These are phyloP conservation scores for Enteromius afrohamiltoni DNA, from an alignment of 2,797 vertebrate genomes.

Conservation along the genomic window DNA sequence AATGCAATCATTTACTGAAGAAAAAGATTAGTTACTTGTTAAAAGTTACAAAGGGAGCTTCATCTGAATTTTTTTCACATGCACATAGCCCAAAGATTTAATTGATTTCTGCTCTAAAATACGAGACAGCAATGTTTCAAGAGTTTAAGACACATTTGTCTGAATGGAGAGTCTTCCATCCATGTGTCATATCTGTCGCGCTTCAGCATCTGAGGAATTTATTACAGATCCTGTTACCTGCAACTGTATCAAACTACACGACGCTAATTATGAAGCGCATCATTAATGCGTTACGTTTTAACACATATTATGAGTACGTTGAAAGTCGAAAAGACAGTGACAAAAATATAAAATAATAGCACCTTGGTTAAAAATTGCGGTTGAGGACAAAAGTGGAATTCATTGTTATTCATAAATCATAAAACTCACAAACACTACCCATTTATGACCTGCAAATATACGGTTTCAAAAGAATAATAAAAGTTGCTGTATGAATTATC, in stretches of 20 bases:
- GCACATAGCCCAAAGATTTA: neutral
- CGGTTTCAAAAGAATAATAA: neutral
- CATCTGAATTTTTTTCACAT: too few relatives aligned
- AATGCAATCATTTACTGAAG: too few relatives aligned
- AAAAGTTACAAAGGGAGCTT: too few relatives aligned
- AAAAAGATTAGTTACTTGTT: too few relatives aligned
- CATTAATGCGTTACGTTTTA: neutral
- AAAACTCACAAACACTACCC: neutral
- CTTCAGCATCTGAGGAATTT: slow-evolving; percentile 21
- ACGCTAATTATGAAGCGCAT: neutral
- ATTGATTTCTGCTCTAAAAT: neutral
- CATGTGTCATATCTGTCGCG: neutral
- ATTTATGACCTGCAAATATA: neutral
- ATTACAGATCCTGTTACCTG: slow-evolving; percentile 37
- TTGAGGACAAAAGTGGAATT: neutral
- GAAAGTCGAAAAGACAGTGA: too few relatives aligned
- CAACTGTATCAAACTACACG: neutral
- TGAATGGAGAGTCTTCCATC: neutral
- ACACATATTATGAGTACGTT: neutral
- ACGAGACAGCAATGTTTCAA: neutral
- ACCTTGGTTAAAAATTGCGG: neutral
- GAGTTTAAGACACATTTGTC: neutral
- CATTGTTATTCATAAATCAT: neutral
- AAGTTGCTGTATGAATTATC: neutral
- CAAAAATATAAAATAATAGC: neutral